Conservation (phyloP, 2,888 invertebrate species). For the Microchrysa polita region DNA sequence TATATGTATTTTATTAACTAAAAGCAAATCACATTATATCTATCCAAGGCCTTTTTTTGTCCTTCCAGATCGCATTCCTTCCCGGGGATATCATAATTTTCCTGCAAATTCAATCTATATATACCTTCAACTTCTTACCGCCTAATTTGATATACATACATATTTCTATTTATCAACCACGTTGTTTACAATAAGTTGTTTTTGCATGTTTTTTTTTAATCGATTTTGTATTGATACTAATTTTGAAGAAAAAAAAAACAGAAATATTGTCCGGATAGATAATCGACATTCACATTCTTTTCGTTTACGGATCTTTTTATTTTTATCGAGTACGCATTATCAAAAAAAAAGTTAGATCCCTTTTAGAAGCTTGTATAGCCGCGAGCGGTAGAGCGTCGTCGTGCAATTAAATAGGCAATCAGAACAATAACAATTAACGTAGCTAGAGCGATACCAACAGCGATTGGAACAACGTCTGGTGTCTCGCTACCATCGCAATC, state of each 20-base stretch:
- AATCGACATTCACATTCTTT: not conserved
- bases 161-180: slow-evolving; percentile 30
- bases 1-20: slow-evolving; percentile 5
- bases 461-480: slow-evolving; percentile 94
- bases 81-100: no score
- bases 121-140: no score
- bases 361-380: slow-evolving; percentile 88
- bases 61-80: no score
- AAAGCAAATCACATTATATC: not conserved
- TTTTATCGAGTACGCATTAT: no score
- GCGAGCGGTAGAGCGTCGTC: slow-evolving; percentile 82
- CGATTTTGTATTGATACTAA: not conserved
- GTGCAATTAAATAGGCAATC: slow-evolving; percentile 90
- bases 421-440: slow-evolving; percentile 91
- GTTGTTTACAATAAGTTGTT: slow-evolving; percentile 22
- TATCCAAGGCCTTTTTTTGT: no score
- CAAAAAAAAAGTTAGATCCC: not conserved
- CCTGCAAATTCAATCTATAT: no score
- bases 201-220: not conserved
- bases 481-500: slow-evolving; percentile 79
- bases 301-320: not conserved
- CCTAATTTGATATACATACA: no score
- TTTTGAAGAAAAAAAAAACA: not conserved
- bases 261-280: not conserved
- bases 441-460: slow-evolving; percentile 93